Percentiles rank a stretch among this genome's conserved stretches.
These are phyloP conservation scores for Melinaea marsaeus DNA, from an alignment of 2,888 invertebrate genomes.

Conservation along the genomic window DNA sequence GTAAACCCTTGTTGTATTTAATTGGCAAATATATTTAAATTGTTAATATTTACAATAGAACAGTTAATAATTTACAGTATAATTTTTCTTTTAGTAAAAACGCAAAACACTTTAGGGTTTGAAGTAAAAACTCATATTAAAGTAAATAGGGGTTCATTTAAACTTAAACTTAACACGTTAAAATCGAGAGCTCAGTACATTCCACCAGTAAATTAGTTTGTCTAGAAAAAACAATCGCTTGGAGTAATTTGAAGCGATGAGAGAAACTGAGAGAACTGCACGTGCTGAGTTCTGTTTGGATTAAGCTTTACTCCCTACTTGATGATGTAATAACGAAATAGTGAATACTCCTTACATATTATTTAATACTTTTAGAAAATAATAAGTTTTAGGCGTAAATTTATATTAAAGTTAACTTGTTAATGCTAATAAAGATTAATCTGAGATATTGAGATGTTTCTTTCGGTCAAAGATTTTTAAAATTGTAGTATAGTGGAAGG, in stretches of 20 bases:
- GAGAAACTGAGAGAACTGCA: slow-evolving; percentile 5
- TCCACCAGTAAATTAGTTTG: slow-evolving; percentile 29
- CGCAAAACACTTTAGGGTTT: neutral
- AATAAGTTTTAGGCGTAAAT: too few relatives aligned
- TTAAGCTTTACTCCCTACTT: neutral
- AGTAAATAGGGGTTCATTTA: slow-evolving; percentile 6
- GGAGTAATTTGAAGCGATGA: slow-evolving; percentile 5
- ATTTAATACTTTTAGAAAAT: too few relatives aligned
- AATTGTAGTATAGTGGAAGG: too few relatives aligned
- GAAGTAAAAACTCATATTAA: slow-evolving; percentile 1
- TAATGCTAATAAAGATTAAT: too few relatives aligned
- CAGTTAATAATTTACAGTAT: neutral
- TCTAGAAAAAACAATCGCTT: slow-evolving; percentile 19
- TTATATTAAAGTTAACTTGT: too few relatives aligned
- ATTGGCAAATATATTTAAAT: neutral
- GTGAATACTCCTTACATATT: too few relatives aligned
- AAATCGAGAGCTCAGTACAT: slow-evolving; percentile 16
- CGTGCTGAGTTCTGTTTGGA: slow-evolving; percentile 2
- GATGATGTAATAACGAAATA: too few relatives aligned
- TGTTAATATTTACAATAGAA: neutral
- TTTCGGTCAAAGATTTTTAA: too few relatives aligned
- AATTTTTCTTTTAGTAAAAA: neutral
- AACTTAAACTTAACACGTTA: slow-evolving; percentile 6
- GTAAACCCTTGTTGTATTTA: slow-evolving; percentile 6
- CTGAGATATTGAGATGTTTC: too few relatives aligned